A percentile compares a stretch with the other conserved stretches of the same genome.
These are phyloP conservation scores for Drosophila seguyi DNA, from an alignment of 1,140 invertebrate species.

Conservation along the genomic window DNA sequence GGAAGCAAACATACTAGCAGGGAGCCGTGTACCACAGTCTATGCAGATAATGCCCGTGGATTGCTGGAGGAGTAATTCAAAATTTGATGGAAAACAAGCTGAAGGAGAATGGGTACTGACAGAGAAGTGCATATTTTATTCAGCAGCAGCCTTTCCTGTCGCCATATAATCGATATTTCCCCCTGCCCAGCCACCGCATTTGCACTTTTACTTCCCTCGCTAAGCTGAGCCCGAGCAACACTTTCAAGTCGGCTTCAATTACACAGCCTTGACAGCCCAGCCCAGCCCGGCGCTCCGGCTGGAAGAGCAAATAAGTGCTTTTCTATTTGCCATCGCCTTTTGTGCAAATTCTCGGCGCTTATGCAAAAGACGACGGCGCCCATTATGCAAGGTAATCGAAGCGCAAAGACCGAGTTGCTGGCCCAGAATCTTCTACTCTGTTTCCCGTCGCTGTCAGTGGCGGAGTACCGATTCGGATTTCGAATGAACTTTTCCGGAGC, in stretches of 20 bases:
- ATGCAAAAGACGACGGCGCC: slow-evolving; percentile 66
- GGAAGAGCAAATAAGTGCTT: slow-evolving; percentile 60
- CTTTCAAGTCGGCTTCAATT: slow-evolving; percentile 75
- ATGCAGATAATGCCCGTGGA: slow-evolving; percentile 21
- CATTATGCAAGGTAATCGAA: slow-evolving; percentile 78
- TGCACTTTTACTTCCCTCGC: slow-evolving; percentile 26
- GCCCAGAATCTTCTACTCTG: slow-evolving; percentile 38
- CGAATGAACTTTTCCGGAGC: slow-evolving; percentile 14
- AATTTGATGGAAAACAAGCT: slow-evolving; percentile 43
- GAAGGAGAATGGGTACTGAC: slow-evolving; percentile 2
- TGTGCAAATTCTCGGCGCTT: slow-evolving; percentile 62
- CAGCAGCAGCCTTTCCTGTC: slow-evolving; percentile 16
- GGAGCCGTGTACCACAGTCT: slow-evolving; percentile 14
- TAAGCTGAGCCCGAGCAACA: slow-evolving; percentile 38
- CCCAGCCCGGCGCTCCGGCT: slow-evolving; percentile 8
- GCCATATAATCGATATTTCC: slow-evolving; percentile 50
- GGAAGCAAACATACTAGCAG: slow-evolving; percentile 10
- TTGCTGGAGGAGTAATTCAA: slow-evolving; percentile 24
- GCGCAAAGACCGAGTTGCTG: slow-evolving; percentile 53
- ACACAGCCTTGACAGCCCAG: slow-evolving; percentile 45
- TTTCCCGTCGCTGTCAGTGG: slow-evolving; percentile 39
- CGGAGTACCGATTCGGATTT: slow-evolving; percentile 46
- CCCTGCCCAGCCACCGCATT: slow-evolving; percentile 3
- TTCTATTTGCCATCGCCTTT: slow-evolving; percentile 69
- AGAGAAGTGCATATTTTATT: slow-evolving; percentile 46